Conservation (phyloP, 1,140 invertebrate species). For the Cotesia typhae region DNA sequence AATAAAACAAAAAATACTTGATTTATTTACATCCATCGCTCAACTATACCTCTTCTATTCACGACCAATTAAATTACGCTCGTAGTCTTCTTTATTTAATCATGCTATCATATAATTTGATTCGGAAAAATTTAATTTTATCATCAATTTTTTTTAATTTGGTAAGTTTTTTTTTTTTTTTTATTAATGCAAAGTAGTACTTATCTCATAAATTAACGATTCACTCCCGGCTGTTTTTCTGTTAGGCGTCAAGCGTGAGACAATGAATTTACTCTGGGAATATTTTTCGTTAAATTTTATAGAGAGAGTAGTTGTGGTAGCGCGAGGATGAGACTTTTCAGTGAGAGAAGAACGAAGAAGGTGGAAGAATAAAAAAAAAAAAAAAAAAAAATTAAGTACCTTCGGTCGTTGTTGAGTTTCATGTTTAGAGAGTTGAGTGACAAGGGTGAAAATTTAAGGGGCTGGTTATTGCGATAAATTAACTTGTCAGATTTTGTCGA, state of each 20-base stretch:
- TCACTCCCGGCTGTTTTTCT: background rate
- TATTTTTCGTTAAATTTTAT: conserved; percentile 12
- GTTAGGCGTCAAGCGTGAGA: background rate
- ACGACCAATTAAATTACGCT: conserved; percentile 12
- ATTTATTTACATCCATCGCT: background rate
- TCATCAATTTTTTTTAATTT: background rate
- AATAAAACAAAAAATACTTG: too few relatives aligned
- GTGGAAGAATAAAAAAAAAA: background rate
- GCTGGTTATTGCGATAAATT: conserved; percentile 7
- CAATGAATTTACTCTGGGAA: conserved; percentile 21
- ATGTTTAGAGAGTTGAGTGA: too few relatives aligned
- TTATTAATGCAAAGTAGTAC: background rate
- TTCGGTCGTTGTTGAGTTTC: too few relatives aligned
- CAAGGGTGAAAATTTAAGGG: background rate
- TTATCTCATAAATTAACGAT: conserved; percentile 11
- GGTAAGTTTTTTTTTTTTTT: background rate
- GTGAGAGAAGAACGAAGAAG: background rate
- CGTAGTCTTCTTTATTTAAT: background rate
- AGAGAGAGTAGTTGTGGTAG: too few relatives aligned
- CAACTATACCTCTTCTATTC: background rate
- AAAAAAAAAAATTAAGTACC: too few relatives aligned
- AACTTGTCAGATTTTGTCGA: conserved; percentile 15
- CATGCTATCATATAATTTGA: background rate
- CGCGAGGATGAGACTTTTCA: too few relatives aligned
- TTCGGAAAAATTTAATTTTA: too few relatives aligned